Evolutionary conservation across 2,797 vertebrate species (phyloP).

Genomic region (Muscicapa comitata): DNA sequence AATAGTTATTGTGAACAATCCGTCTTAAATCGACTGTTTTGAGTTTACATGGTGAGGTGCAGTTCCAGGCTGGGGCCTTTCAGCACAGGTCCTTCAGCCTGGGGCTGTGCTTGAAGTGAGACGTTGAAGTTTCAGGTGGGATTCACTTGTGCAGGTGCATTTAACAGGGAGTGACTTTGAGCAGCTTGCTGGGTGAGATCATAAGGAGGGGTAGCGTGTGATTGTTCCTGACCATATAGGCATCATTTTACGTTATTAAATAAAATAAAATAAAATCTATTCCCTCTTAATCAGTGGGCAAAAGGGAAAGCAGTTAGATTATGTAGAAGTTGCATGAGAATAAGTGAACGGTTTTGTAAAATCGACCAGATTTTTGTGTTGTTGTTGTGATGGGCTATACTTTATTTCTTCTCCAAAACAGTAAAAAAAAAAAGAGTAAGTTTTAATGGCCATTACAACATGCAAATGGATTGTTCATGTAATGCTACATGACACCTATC

Average conservation of each 20-base stretch:
- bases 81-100: not conserved
- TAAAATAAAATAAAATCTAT: not conserved
- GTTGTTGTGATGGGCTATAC: not conserved
- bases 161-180: not conserved
- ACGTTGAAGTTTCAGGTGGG: fast-evolving
- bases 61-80: not conserved
- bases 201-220: not conserved
- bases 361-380: not conserved
- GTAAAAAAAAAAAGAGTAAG: not conserved
- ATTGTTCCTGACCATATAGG: not conserved
- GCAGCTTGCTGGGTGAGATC: not conserved
- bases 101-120: not conserved
- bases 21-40: not conserved
- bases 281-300: not conserved
- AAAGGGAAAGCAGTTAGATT: not conserved
- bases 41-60: not conserved
- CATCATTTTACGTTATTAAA: not conserved
- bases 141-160: not conserved
- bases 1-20: not conserved
- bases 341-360: not conserved
- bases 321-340: not conserved
- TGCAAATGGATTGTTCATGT: not conserved
- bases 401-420: not conserved
- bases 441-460: not conserved
- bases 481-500: not conserved